Evolutionary conservation across 1,140 invertebrate genomes (phyloP), one percentile per base, ranked within the genome.

Genomic region (Atopsyche davidsoni): DNA sequence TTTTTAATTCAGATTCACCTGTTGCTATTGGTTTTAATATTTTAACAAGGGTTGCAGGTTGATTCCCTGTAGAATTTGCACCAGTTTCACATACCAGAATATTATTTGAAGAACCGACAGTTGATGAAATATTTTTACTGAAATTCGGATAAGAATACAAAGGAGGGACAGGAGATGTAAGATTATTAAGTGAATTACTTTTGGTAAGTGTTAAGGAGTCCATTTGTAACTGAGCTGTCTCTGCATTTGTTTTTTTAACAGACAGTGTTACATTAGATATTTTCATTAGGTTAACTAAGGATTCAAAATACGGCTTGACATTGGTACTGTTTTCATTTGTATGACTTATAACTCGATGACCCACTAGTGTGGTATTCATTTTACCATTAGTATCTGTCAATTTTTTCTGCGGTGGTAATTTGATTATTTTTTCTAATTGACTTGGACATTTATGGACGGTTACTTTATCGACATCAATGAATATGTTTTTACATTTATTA

Each of bases 401-500:
- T 4, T 41, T 41, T 41, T 18, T 41, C 18, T 41, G 16, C 6
- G n/a, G n/a, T n/a, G n/a, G n/a, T 18, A 41, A 16, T 38, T 38
- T 38, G 6, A 9, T n/a, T 31, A 9, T 31, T 31, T 31, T 31
- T 9, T 31, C 25, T 9, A n/a, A 31, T 31, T 9, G 25, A 38
- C 35, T 14, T 38, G 24, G 24, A 38, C 41, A 38, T 25, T 44
- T 44, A 19, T 38, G 42, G 16, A n/a, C 23, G 34, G 13, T 32
- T 28, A 53, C 36, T 43, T 40, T 48, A 10, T 43, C 11, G 18
- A 43, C 42, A 10, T 47, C 21, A 6, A 40, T 23, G 13, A 53
- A 25, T 22, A 48, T 19, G n/a, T 43, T 46, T 21, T 36, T 38
- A 28, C 51, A 53, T 16, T 16, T 25, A 11, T 53, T 48, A 39